Evolutionary conservation across 2,113 vertebrate species (phyloP).

Genomic region (Tetrax tetrax): DNA sequence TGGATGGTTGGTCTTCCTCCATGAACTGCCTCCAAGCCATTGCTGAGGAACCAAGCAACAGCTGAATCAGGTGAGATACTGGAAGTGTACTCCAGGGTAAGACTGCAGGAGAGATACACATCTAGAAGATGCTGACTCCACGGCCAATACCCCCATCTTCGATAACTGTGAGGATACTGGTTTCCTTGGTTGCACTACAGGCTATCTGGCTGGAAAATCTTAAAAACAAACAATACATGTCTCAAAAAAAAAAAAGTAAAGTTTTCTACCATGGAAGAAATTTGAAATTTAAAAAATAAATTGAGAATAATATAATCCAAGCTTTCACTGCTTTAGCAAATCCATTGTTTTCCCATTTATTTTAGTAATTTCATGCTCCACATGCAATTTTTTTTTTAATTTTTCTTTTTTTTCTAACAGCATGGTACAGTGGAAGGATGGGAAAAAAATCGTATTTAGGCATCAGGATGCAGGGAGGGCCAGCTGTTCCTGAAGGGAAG

Average conservation of each 20-base stretch:
- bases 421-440: neutral
- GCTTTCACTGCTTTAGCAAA: neutral
- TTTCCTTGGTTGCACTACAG: neutral
- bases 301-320: neutral
- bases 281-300: neutral
- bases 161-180: neutral
- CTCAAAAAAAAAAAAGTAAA: neutral
- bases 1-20: neutral
- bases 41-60: neutral
- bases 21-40: neutral
- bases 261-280: neutral
- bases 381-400: neutral
- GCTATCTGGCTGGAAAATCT: neutral
- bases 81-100: neutral
- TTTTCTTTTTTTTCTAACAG: neutral
- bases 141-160: neutral
- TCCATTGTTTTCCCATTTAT: neutral
- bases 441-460: neutral
- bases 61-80: neutral
- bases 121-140: neutral
- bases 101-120: neutral
- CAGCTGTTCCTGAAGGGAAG: neutral
- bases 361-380: neutral
- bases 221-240: neutral
- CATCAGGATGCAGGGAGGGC: neutral